Conservation (phyloP, 2,888 invertebrate genomes). For the Chrysotoxum bicinctum region DNA sequence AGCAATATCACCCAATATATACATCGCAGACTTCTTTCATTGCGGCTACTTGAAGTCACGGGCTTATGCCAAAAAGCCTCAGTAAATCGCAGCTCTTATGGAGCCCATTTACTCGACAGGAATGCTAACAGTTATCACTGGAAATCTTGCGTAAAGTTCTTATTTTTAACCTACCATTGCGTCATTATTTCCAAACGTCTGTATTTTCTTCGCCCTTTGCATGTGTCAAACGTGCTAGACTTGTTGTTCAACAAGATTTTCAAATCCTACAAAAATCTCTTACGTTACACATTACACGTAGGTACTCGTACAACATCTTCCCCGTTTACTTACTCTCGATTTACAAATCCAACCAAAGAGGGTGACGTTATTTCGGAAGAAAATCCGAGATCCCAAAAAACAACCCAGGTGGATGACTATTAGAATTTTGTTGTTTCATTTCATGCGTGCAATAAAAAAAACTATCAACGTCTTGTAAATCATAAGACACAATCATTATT, state of each 20-base stretch:
- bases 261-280: neutral
- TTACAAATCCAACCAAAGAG: neutral
- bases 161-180: no score
- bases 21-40: no score
- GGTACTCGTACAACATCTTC: neutral
- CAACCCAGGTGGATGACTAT: constrained; percentile 29
- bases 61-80: no score
- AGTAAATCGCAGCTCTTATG: no score
- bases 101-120: no score
- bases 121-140: no score
- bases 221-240: neutral
- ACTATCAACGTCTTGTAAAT: constrained; percentile 48
- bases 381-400: neutral
- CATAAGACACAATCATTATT: constrained; percentile 46
- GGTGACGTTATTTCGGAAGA: neutral
- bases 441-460: constrained; percentile 22
- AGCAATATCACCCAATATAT: no score
- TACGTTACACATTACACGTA: neutral
- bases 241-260: constrained; percentile 1
- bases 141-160: no score
- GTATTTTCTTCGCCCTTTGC: neutral
- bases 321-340: neutral
- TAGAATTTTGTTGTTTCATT: constrained; percentile 22
- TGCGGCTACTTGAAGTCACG: no score
- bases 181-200: neutral